Percentiles rank a stretch among this genome's conserved stretches.
Evolutionary conservation across 64 coral and sea anemone species (phyloP).

Genomic region (Montipora cactus): DNA sequence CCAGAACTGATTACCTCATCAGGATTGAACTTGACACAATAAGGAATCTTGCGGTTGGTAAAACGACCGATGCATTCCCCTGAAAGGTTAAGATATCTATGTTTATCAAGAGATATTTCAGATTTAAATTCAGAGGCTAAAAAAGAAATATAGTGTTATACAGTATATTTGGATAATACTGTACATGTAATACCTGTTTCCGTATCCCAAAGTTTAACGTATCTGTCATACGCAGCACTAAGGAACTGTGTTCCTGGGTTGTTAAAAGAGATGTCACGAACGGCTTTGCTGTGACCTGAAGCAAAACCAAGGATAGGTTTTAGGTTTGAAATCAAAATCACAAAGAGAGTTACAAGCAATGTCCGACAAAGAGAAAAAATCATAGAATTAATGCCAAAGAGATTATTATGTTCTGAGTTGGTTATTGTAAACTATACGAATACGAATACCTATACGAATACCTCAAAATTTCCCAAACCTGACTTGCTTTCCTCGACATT

Average conservation of each 20-base stretch:
- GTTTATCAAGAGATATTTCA: not conserved
- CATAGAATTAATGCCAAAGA: too few species aligned
- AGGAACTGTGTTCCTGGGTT: slow-evolving; percentile 91
- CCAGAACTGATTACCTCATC: slow-evolving; percentile 76
- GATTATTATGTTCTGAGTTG: too few species aligned
- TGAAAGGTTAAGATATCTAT: slow-evolving; percentile 30
- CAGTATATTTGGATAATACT: too few species aligned
- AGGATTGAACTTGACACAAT: slow-evolving; percentile 98
- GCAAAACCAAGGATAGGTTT: not conserved
- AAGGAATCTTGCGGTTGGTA: slow-evolving; percentile 96
- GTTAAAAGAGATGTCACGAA: slow-evolving; percentile 96
- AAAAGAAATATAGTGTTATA: too few species aligned
- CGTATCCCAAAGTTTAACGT: slow-evolving; percentile 98
- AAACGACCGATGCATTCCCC: slow-evolving; percentile 92
- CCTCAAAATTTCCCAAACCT: too few species aligned
- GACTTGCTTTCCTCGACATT: too few species aligned
- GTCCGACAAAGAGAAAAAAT: too few species aligned
- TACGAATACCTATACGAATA: too few species aligned
- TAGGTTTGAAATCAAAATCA: too few species aligned
- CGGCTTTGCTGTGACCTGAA: slow-evolving; percentile 87
- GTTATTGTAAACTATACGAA: too few species aligned
- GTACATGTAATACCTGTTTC: slow-evolving; percentile 75
- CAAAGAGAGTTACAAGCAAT: too few species aligned
- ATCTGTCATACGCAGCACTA: slow-evolving; percentile 98
- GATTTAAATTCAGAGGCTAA: not conserved